phyloP scores from a whole-genome alignment of 2,888 invertebrate genomes.

The Homarus gammarus region DNA sequence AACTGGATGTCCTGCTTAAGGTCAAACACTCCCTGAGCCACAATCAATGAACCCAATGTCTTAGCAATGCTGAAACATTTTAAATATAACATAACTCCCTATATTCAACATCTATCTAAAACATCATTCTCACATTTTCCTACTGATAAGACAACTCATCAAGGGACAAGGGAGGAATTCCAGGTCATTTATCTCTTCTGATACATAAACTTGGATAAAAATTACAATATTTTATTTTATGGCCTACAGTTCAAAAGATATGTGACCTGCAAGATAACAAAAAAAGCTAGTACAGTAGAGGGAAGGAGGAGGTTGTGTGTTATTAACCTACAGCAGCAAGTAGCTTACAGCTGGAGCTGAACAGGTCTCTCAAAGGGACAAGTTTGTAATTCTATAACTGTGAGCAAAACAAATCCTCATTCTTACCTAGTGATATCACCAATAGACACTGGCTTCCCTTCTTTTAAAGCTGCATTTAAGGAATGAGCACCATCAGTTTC shows the following conservation, averaged over 20 bases:
- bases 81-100: not conserved
- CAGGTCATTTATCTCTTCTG: too few relatives aligned
- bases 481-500: slow-evolving; percentile 81
- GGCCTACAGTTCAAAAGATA: too few relatives aligned
- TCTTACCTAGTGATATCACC: slow-evolving; percentile 78
- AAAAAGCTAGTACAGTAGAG: too few relatives aligned
- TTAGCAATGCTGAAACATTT: slow-evolving; percentile 79
- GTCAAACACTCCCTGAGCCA: slow-evolving; percentile 78
- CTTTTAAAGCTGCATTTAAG: slow-evolving; percentile 79
- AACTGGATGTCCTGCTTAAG: slow-evolving; percentile 78
- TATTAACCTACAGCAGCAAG: too few relatives aligned
- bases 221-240: not conserved
- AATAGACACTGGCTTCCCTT: slow-evolving; percentile 79
- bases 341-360: too few relatives aligned
- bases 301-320: too few relatives aligned
- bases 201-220: not conserved
- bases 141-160: too few relatives aligned
- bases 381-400: too few relatives aligned
- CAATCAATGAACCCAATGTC: slow-evolving; percentile 79
- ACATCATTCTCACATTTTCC: not conserved
- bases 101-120: not conserved
- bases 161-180: too few relatives aligned
- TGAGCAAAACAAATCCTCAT: too few relatives aligned
- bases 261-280: too few relatives aligned
- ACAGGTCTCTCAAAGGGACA: too few relatives aligned